Evolutionary conservation across 2,113 vertebrate genomes (phyloP).

Genomic region (Sorex fumeus): DNA sequence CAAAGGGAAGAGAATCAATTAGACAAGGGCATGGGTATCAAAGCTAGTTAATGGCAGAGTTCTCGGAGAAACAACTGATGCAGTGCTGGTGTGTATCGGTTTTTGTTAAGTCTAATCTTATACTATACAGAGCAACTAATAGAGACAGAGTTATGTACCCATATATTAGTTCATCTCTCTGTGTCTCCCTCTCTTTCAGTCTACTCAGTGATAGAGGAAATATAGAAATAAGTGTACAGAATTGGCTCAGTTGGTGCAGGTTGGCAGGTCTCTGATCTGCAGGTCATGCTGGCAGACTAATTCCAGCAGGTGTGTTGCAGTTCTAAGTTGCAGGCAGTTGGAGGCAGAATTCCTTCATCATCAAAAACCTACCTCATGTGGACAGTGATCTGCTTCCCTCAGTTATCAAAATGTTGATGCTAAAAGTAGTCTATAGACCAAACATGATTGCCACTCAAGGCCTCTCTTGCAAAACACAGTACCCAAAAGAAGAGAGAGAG

Average conservation of each 20-base stretch:
- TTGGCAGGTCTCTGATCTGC: not conserved
- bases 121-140: not conserved
- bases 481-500: too few relatives aligned
- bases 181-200: not conserved
- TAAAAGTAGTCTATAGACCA: too few relatives aligned
- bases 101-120: not conserved
- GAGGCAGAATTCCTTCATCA: not conserved
- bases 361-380: too few relatives aligned
- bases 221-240: not conserved
- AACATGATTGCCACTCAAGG: too few relatives aligned
- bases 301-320: not conserved
- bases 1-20: not conserved
- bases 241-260: not conserved
- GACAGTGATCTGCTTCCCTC: not conserved
- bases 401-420: not conserved
- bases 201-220: too few relatives aligned
- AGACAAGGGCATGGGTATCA: not conserved
- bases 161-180: not conserved
- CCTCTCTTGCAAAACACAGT: too few relatives aligned
- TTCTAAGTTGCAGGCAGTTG: not conserved
- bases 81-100: not conserved
- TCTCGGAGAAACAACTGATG: slow-evolving; percentile 12
- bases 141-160: not conserved
- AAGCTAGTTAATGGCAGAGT: not conserved
- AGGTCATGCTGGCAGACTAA: not conserved